These are phyloP conservation scores for Maniola jurtina DNA, from an alignment of 1,140 invertebrate genomes.

Conservation along the genomic window DNA sequence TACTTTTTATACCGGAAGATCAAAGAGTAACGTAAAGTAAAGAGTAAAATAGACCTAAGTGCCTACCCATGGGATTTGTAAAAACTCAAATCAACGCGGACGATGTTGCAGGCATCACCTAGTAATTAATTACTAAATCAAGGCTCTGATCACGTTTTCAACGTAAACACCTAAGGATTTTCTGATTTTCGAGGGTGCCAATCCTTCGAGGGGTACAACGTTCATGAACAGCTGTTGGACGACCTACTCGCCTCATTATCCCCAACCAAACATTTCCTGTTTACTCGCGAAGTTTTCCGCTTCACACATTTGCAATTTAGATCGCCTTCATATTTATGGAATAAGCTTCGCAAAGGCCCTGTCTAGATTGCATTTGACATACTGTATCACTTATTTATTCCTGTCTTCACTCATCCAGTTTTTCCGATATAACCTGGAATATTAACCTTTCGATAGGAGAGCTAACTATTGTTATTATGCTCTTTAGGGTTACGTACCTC, in stretches of 20 bases:
- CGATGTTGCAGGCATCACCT: no score
- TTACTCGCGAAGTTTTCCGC: constrained; percentile 27
- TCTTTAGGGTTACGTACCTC: no score
- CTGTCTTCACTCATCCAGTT: constrained; percentile 26
- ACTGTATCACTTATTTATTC: constrained; percentile 33
- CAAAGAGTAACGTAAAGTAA: no score
- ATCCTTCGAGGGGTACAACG: constrained; percentile 2
- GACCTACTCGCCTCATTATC: constrained; percentile 20
- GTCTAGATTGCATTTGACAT: constrained; percentile 29
- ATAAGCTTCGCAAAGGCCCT: constrained; percentile 25
- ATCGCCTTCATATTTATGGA: constrained; percentile 33
- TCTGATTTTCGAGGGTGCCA: neutral
- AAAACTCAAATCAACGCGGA: no score
- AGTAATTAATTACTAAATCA: no score
- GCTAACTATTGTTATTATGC: neutral
- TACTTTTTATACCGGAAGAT: no score
- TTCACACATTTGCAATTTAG: constrained; percentile 30
- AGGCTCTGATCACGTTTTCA: no score
- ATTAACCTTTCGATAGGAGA: neutral
- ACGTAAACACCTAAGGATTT: neutral
- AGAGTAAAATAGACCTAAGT: no score
- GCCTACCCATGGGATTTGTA: no score
- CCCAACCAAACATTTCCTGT: constrained; percentile 21
- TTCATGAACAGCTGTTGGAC: neutral
- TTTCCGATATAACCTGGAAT: constrained; percentile 6